Evolutionary conservation across 92 coral and sea anemone species (phyloP).

Genomic region (Meandrina meandrites): DNA sequence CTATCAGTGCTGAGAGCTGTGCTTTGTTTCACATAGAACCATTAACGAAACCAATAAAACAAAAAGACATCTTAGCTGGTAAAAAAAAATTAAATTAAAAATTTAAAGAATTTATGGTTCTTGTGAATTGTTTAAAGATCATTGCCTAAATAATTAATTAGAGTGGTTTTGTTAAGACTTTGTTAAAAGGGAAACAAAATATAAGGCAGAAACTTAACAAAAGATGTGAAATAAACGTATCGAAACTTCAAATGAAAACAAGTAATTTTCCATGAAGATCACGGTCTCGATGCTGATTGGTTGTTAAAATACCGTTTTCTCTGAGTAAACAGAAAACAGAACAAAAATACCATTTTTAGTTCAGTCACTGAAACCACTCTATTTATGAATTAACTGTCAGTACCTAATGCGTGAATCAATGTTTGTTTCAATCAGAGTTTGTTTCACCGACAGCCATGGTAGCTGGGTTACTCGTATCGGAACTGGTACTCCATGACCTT

Average conservation of each 20-base stretch:
- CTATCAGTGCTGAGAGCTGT: not conserved
- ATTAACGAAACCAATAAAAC: not conserved
- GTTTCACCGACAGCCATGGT: not conserved
- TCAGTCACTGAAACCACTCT: not conserved
- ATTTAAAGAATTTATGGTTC: not conserved
- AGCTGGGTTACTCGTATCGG: not conserved
- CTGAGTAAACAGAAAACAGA: not conserved
- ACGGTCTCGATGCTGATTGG: not conserved
- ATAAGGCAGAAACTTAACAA: not conserved
- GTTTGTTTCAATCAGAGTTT: not conserved
- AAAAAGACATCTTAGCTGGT: not conserved
- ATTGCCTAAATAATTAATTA: not conserved
- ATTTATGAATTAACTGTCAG: not conserved
- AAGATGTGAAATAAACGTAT: not conserved
- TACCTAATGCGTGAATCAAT: not conserved
- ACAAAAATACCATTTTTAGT: not conserved
- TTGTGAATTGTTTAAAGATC: not conserved
- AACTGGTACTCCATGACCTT: not conserved
- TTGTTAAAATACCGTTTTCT: not conserved
- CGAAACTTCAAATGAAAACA: not conserved
- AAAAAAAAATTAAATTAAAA: not conserved
- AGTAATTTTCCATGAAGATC: not conserved
- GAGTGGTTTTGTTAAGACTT: not conserved
- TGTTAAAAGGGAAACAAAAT: not conserved
- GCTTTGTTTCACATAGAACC: not conserved